Evolutionary conservation across 2,113 vertebrate species (phyloP), one percentile per base, ranked within the genome.

Genomic region (Chlamydotis undulata): DNA sequence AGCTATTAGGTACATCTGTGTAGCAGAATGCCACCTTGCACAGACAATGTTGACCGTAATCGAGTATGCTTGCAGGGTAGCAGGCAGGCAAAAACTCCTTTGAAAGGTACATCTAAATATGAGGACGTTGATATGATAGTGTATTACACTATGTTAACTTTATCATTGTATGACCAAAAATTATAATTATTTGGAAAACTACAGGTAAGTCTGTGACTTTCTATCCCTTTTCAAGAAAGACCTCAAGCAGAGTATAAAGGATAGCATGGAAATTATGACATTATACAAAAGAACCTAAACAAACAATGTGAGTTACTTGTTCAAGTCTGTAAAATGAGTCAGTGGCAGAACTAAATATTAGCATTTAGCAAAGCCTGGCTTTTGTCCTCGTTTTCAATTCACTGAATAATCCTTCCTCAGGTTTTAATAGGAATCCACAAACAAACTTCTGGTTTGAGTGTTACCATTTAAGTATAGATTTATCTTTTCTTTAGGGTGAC

Each of bases 401-500:
- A 59, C 65, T 71, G 28, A 47, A 45, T 55, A 87, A 91, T 88
- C 43, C 39, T 90, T 78, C 17, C 55, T 83, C 37, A 26, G 26
- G 24, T 84, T 92, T 61, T 87, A 61, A 39, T 65, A 41, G 45
- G 57, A 57, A 75, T 80, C 33, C 41, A 57, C 43, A 39, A 74
- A 53, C 22, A 49, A 81, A 53, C 3, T n/a, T 43, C 31, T 79
- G 29, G 2, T 87, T 81, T 79, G 37, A 76, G 17, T 79, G 14
- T 63, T 92, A n/a, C 24, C 12, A 37, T 83, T 90, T 68, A 83
- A 92, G 25, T 55, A 43, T 2, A 71, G 7, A 37, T 91, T 59
- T 94, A 8, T 93, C 63, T 92, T 87, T 91, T 88, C 96, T 97
- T 75, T 96, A 99, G 99, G 99, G 99, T 80, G 99, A 99, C 96